These are phyloP conservation scores for Erpetoichthys calabaricus DNA, from an alignment of 2,797 vertebrate genomes.

Conservation along the genomic window DNA sequence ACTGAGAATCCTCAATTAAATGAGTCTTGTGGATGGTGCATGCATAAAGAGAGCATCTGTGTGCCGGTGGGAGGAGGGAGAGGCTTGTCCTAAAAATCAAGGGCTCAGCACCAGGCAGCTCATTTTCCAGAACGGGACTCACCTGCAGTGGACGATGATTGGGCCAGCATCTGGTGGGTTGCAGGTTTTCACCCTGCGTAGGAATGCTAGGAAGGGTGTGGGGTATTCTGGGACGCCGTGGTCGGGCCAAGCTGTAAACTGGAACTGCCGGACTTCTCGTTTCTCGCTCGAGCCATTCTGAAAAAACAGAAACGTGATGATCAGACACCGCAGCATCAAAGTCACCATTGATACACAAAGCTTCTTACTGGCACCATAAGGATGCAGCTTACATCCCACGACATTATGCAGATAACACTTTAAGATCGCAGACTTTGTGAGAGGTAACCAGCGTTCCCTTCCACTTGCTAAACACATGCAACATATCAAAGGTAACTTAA, in stretches of 20 bases:
- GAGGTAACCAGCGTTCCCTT: no score
- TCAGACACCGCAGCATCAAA: no score
- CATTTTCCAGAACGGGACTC: not conserved
- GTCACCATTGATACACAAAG: no score
- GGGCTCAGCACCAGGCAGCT: accelerated
- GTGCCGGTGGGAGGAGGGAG: not conserved
- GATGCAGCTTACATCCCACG: no score
- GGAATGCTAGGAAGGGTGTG: slow-evolving; percentile 92
- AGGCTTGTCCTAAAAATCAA: accelerated
- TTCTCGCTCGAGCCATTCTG: slow-evolving; percentile 96
- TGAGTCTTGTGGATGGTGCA: no score
- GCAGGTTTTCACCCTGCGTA: slow-evolving; percentile 89
- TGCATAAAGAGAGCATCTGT: no score
- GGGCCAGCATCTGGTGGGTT: slow-evolving; percentile 89
- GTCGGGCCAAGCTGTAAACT: slow-evolving; percentile 96
- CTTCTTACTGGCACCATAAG: no score
- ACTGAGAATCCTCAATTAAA: no score
- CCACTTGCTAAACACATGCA: no score
- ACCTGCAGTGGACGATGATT: slow-evolving; percentile 96
- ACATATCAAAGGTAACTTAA: no score
- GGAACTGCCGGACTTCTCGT: slow-evolving; percentile 92
- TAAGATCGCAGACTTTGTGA: no score
- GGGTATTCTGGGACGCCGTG: slow-evolving; percentile 93
- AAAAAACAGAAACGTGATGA: not conserved
- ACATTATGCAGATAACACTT: no score